A percentile compares a stretch with the other conserved stretches of the same genome.
phyloP scores from a whole-genome alignment of 2,888 invertebrate genomes.

The Tanypteryx hageni region DNA sequence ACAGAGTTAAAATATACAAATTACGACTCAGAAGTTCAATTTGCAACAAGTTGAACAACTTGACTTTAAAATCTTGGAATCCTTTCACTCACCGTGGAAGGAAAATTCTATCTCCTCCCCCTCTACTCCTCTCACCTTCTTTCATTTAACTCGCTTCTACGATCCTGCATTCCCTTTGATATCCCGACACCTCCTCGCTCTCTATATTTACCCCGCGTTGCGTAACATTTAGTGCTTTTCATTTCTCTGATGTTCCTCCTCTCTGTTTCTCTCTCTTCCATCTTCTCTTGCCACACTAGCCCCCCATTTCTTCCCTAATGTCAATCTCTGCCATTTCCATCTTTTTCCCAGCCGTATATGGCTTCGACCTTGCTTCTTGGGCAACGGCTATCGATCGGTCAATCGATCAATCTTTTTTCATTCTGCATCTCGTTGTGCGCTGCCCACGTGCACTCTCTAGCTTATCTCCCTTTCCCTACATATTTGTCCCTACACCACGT shows the following conservation, averaged over 20 bases:
- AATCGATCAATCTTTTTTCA: slow-evolving; percentile 23
- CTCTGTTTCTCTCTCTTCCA: background rate
- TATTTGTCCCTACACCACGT: background rate
- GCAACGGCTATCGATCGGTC: background rate
- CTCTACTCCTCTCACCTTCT: too few species aligned
- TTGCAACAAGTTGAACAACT: background rate
- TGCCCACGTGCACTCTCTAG: slow-evolving; percentile 4
- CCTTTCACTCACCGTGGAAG: background rate
- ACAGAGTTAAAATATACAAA: background rate
- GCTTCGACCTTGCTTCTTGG: background rate
- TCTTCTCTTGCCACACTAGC: background rate
- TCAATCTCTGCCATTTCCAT: background rate
- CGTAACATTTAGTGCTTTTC: background rate
- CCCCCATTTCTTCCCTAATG: background rate
- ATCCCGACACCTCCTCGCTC: background rate
- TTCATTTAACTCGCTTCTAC: too few species aligned
- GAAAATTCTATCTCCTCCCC: background rate
- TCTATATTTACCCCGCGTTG: background rate
- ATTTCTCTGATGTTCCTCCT: background rate
- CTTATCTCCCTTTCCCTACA: background rate
- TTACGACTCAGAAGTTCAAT: background rate
- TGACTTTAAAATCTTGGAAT: background rate
- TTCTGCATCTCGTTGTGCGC: background rate
- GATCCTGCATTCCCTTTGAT: background rate
- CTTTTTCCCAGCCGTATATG: background rate